Base-by-base conservation (phyloP, 2,888 invertebrate genomes). In the Cosmopolites sordidus region DNA sequence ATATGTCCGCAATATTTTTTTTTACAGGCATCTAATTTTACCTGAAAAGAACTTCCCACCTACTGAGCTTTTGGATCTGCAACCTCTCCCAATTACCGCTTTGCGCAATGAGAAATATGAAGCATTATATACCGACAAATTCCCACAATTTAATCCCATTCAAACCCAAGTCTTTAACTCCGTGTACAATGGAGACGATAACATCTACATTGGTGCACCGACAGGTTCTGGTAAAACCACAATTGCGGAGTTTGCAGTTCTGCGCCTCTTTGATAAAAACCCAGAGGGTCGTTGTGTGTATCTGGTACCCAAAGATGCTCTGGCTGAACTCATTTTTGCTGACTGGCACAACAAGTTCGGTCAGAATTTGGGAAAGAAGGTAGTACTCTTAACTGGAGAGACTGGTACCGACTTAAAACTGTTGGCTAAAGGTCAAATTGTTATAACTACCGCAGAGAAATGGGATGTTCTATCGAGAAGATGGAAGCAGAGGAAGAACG, bases 141-240 rank as follows among this genome's bases (percentile, higher is more conserved):
- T 95, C 70, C 87, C 87, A 1, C 93, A 95, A 73, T 98, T 99
- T 73, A 99, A 99, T 75, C 96, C 99, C 0, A 97, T 99, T 54
- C 99, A 99, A 74, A 99, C 99, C 0, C 95, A 96, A 79, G 97
- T 98, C 4, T 99, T 99, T 77, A 98, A 98, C 73, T 92, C 97
- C 0, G 90, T 98, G 0, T 99, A 97, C 78, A 97, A 97, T 72
- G 92, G 92, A 1, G 97, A 99, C 70, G 99, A 99, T 70, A 99
- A 97, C 74, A 92, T 98, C 6, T 95, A 98, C 72, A 87, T 99
- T 55, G 93, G 93, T 0, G 93, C 94, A 0, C 93, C 94, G 0
- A 89, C 92, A 0, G 93, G 93, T 1, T 91, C 92, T 0, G 90
- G 90, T 1, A 96, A 96, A 76, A 94, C 95, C 0, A 90, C 95